Percentiles rank a stretch among this genome's conserved stretches.
These are phyloP conservation scores for Heliconius charithonia DNA, from an alignment of 2,888 invertebrate species.

Conservation along the genomic window DNA sequence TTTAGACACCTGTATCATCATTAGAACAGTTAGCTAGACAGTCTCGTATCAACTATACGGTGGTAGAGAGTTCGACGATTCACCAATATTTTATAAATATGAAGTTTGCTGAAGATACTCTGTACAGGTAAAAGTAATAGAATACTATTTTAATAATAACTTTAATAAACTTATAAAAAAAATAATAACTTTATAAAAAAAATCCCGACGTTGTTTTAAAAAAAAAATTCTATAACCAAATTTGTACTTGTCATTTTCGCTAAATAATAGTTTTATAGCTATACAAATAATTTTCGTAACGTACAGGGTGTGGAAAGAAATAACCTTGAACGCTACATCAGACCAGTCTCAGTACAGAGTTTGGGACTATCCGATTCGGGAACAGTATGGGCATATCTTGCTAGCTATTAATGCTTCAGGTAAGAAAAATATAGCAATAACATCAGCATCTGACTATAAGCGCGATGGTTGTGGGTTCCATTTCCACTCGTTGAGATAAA, in stretches of 20 bases:
- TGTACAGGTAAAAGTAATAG: constrained; percentile 85
- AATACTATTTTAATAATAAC: too few species aligned
- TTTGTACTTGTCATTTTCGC: too few species aligned
- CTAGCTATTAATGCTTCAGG: constrained; percentile 90
- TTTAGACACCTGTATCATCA: constrained; percentile 92
- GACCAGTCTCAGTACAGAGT: constrained; percentile 92
- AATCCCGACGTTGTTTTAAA: too few species aligned
- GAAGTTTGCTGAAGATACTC: constrained; percentile 94
- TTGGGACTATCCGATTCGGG: constrained; percentile 96
- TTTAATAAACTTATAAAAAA: too few species aligned
- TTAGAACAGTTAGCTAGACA: constrained; percentile 93
- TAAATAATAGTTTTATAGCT: too few species aligned
- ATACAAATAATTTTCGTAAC: background rate
- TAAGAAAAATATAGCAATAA: constrained; percentile 42
- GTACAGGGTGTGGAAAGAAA: constrained; percentile 93
- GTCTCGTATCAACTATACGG: constrained; percentile 94
- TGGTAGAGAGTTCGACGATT: constrained; percentile 88
- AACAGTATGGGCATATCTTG: constrained; percentile 94
- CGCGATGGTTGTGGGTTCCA: background rate
- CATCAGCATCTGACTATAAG: background rate
- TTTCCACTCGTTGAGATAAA: background rate
- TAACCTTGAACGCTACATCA: constrained; percentile 91
- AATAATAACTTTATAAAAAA: too few species aligned
- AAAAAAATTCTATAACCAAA: too few species aligned
- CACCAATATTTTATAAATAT: constrained; percentile 94